A percentile compares a stretch with the other conserved stretches of the same genome.
Conservation (phyloP, 2,888 invertebrate genomes). For the Lottia scabra region DNA sequence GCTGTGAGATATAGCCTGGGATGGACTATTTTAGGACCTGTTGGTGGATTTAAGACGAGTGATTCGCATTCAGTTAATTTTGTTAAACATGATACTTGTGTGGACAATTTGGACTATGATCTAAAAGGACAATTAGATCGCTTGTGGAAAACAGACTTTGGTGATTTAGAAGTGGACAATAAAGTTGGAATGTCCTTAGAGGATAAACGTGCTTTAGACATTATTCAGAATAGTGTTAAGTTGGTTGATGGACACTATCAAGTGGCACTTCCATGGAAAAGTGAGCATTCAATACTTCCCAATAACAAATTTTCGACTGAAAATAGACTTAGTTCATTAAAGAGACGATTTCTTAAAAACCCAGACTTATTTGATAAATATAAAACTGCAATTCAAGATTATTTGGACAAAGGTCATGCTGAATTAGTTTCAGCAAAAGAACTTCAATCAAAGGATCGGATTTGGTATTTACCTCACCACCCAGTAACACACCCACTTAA, state of each 20-base stretch:
- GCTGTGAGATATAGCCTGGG: neutral
- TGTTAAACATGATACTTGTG: neutral
- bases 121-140: neutral
- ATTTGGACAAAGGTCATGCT: constrained; percentile 8
- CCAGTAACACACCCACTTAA: neutral
- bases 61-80: neutral
- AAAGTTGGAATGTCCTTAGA: neutral
- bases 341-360: constrained; percentile 1
- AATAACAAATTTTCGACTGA: neutral
- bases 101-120: neutral
- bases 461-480: constrained; percentile 3
- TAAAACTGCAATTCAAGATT: constrained; percentile 10
- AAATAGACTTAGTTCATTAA: neutral
- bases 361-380: constrained; percentile 15
- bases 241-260: neutral
- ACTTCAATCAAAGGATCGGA: neutral
- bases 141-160: neutral
- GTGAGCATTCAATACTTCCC: neutral
- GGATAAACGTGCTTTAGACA: neutral
- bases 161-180: neutral
- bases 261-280: neutral
- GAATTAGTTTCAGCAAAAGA: neutral
- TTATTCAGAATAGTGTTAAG: neutral
- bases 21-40: constrained; percentile 1
- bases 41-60: neutral